Conservation (phyloP, 2,113 vertebrate species). For the Calidris pygmaea region DNA sequence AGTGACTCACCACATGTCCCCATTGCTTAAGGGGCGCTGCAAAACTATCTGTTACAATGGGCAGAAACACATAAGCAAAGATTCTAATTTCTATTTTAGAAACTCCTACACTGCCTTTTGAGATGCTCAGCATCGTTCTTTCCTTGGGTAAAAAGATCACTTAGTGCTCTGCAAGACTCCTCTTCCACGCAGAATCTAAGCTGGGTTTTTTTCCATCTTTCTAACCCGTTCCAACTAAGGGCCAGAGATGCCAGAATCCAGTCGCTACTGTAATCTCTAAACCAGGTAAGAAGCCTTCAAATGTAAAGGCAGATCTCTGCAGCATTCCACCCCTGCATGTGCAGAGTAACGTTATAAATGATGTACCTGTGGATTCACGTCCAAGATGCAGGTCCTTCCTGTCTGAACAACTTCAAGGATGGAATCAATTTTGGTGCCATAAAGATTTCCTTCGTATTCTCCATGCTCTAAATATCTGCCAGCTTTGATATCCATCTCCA, state of each 20-base stretch:
- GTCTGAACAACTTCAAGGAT: constrained; percentile 92
- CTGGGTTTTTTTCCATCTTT: background rate
- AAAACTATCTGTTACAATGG: background rate
- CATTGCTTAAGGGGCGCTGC: background rate
- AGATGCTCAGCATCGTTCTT: background rate
- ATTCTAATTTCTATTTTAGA: background rate
- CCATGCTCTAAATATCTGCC: constrained; percentile 94
- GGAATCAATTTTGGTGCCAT: constrained; percentile 97
- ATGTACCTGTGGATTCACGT: constrained; percentile 94
- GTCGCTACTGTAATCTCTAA: background rate
- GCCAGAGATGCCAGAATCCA: background rate
- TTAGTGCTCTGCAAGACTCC: background rate
- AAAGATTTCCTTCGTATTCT: constrained; percentile 96
- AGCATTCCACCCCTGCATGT: background rate
- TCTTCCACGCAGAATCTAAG: background rate
- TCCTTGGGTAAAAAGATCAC: background rate
- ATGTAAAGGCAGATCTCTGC: background rate
- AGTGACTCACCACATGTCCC: background rate
- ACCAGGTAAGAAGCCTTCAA: background rate
- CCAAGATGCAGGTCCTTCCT: constrained; percentile 93
- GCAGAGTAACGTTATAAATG: background rate
- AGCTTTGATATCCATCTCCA: constrained; percentile 93
- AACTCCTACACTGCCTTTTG: background rate
- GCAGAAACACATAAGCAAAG: background rate
- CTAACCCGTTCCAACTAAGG: background rate